These are phyloP conservation scores for Drosophila repleta DNA, from an alignment of 1,140 invertebrate genomes.

Conservation along the genomic window DNA sequence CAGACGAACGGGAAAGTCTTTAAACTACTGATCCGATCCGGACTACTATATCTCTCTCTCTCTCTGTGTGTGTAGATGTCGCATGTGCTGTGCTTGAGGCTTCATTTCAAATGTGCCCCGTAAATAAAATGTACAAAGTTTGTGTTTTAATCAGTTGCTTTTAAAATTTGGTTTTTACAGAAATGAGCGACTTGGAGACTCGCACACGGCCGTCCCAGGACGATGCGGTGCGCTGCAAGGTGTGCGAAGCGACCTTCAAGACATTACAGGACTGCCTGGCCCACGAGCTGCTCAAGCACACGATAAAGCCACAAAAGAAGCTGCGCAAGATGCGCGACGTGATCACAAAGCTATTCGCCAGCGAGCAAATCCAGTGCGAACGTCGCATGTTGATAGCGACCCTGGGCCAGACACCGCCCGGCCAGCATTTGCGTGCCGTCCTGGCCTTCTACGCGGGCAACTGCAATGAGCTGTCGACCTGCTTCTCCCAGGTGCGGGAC, in stretches of 20 bases:
- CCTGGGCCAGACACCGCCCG: conserved; percentile 23
- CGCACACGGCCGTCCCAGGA: neutral
- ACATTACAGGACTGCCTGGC: conserved; percentile 61
- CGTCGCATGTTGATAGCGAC: conserved; percentile 33
- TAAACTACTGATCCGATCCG: neutral
- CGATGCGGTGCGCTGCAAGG: conserved; percentile 42
- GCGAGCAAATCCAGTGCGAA: conserved; percentile 54
- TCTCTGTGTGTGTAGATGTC: neutral
- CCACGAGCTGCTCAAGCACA: conserved; percentile 63
- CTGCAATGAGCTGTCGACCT: conserved; percentile 25
- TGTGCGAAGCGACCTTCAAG: conserved; percentile 53
- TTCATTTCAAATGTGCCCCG: conserved; percentile 25
- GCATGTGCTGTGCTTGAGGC: conserved; percentile 12
- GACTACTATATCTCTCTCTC: neutral
- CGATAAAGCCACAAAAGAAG: conserved; percentile 54
- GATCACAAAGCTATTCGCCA: conserved; percentile 48
- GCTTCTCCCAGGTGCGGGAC: conserved; percentile 47
- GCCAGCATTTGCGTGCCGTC: conserved; percentile 48
- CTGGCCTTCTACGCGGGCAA: conserved; percentile 49
- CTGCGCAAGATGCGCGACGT: conserved; percentile 55
- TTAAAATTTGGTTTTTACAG: conserved; percentile 50
- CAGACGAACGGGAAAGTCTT: conserved; percentile 30
- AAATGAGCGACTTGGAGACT: conserved; percentile 52
- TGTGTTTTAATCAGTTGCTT: conserved; percentile 35
- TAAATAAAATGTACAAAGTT: conserved; percentile 38